A percentile compares a stretch with the other conserved stretches of the same genome.
Conservation (phyloP, 2,113 vertebrate species). For the Coryphaenoides rupestris region DNA sequence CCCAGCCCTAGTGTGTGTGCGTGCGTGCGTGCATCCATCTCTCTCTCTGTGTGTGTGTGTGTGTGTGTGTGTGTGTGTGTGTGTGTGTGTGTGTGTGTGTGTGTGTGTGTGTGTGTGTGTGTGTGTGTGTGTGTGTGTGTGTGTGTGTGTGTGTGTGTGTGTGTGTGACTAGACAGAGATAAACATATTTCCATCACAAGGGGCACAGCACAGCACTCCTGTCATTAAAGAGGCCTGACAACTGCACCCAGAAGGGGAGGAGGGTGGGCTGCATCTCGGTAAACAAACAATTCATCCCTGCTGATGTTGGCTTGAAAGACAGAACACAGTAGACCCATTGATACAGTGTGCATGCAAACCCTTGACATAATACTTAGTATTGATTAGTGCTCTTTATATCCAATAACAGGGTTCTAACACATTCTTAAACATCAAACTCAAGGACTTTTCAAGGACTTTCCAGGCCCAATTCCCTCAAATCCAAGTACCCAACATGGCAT, state of each 20-base stretch:
- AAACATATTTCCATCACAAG: conserved; percentile 20
- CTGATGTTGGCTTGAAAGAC: conserved; percentile 7
- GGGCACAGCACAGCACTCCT: conserved; percentile 20
- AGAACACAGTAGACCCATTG: conserved; percentile 6
- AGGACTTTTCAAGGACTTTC: too few species aligned
- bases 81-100: not conserved
- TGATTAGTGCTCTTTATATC: not conserved
- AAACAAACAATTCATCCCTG: too few species aligned
- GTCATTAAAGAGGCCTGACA: conserved; percentile 24
- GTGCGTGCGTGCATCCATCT: too few species aligned
- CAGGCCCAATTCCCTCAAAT: too few species aligned
- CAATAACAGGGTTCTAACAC: too few species aligned
- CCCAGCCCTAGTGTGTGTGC: too few species aligned
- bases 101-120: conserved; percentile 8
- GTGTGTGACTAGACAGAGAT: not conserved
- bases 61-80: conserved; percentile 1
- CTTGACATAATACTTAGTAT: not conserved
- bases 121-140: conserved; percentile 7
- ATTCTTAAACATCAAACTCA: too few species aligned
- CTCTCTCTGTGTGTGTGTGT: conserved; percentile 1
- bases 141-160: conserved; percentile 1
- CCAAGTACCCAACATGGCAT: too few species aligned
- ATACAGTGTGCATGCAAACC: not conserved
- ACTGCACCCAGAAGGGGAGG: conserved; percentile 1
- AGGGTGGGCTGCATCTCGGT: too few species aligned